These are phyloP conservation scores for Pogona vitticeps DNA, from an alignment of 2,113 vertebrate genomes.

Conservation along the genomic window DNA sequence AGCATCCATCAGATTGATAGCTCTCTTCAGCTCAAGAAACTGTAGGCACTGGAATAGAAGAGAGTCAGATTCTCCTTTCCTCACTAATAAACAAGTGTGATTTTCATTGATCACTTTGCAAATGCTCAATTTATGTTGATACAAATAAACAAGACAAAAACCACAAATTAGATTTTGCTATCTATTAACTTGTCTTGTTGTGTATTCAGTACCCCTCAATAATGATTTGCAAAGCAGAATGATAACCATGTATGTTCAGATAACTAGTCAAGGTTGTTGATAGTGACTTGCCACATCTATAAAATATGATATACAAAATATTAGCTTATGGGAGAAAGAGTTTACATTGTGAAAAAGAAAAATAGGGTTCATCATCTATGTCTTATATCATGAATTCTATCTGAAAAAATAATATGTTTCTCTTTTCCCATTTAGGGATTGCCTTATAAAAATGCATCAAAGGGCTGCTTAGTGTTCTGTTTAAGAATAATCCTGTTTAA, in stretches of 20 bases:
- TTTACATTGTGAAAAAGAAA: neutral
- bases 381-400: neutral
- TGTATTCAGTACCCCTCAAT: neutral
- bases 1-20: no score
- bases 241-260: neutral
- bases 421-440: neutral
- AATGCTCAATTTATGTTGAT: neutral
- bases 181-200: neutral
- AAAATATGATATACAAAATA: neutral
- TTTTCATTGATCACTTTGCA: neutral
- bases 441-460: neutral
- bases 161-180: neutral
- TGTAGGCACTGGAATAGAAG: no score
- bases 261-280: neutral
- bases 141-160: neutral
- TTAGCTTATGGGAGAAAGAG: neutral
- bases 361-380: neutral
- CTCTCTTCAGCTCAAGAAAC: no score
- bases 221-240: neutral
- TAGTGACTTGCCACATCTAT: neutral
- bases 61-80: no score
- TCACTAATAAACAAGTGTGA: no score
- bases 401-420: neutral
- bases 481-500: neutral
- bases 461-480: conserved; percentile 7